Percentiles rank a stretch among this genome's conserved stretches.
Conservation (phyloP, 2,113 vertebrate genomes). For the Microcebus ravelobensis region DNA sequence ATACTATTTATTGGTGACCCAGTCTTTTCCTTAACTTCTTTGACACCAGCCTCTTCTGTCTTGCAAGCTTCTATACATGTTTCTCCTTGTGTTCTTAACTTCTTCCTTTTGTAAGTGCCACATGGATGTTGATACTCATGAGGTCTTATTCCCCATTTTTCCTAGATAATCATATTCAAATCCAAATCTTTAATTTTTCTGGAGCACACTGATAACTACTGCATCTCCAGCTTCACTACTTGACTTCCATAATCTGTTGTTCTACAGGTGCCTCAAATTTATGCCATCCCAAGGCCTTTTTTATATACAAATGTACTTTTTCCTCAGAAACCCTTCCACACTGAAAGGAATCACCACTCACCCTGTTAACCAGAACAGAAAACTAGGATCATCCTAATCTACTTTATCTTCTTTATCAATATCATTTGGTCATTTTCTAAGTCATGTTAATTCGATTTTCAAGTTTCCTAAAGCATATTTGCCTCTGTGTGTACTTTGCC, state of each 20-base stretch:
- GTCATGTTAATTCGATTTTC: background rate
- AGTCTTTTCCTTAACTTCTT: background rate
- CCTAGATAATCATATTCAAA: background rate
- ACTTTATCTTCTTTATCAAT: background rate
- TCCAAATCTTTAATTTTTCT: background rate
- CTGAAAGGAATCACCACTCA: background rate
- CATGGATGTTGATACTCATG: too few species aligned
- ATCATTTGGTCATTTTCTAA: background rate
- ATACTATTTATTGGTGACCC: rapidly evolving
- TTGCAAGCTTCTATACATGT: background rate
- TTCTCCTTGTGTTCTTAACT: background rate
- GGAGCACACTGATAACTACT: too few species aligned
- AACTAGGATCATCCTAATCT: background rate
- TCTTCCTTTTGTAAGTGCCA: background rate
- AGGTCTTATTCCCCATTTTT: background rate
- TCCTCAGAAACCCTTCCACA: background rate
- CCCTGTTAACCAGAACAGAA: background rate
- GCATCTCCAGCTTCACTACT: background rate
- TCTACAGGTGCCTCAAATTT: too few species aligned
- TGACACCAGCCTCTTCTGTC: background rate
- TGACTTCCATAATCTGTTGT: background rate
- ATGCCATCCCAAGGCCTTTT: background rate
- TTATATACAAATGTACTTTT: too few species aligned
- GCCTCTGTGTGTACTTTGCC: too few species aligned
- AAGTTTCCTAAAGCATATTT: background rate